phyloP scores from a whole-genome alignment of 1,140 invertebrate species.

The Cherax quadricarinatus region DNA sequence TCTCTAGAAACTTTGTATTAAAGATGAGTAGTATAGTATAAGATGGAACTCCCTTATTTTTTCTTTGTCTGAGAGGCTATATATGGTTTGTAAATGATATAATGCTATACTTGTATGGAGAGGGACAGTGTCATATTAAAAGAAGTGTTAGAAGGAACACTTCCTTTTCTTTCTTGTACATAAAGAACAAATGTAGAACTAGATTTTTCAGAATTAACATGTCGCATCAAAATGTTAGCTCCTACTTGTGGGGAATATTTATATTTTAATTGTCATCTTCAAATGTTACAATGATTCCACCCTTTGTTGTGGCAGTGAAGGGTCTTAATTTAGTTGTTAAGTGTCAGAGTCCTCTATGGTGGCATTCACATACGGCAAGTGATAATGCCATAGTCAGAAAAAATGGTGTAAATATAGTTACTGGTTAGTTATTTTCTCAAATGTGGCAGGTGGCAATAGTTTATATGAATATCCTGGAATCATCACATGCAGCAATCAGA shows the following conservation, averaged over 20 bases:
- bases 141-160: constrained; percentile 53
- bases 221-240: constrained; percentile 54
- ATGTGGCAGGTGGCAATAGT: constrained; percentile 45
- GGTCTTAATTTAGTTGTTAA: constrained; percentile 30
- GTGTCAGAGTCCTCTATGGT: constrained; percentile 15
- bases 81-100: constrained; percentile 64
- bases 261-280: constrained; percentile 43
- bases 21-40: constrained; percentile 63
- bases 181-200: constrained; percentile 67
- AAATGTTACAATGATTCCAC: constrained; percentile 27
- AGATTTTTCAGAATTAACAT: constrained; percentile 58
- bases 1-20: constrained; percentile 63
- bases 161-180: constrained; percentile 60
- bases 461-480: constrained; percentile 34
- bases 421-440: constrained; percentile 41
- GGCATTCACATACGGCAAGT: background rate
- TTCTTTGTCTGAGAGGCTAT: constrained; percentile 61
- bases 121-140: constrained; percentile 54
- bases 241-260: constrained; percentile 53
- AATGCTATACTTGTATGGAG: constrained; percentile 49
- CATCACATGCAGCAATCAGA: background rate
- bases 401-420: constrained; percentile 51
- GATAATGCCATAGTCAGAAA: constrained; percentile 45
- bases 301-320: constrained; percentile 17
- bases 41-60: constrained; percentile 61